A percentile compares a stretch with the other conserved stretches of the same genome.
phyloP scores from a whole-genome alignment of 1,140 invertebrate genomes.

The Drosophila bocqueti region DNA sequence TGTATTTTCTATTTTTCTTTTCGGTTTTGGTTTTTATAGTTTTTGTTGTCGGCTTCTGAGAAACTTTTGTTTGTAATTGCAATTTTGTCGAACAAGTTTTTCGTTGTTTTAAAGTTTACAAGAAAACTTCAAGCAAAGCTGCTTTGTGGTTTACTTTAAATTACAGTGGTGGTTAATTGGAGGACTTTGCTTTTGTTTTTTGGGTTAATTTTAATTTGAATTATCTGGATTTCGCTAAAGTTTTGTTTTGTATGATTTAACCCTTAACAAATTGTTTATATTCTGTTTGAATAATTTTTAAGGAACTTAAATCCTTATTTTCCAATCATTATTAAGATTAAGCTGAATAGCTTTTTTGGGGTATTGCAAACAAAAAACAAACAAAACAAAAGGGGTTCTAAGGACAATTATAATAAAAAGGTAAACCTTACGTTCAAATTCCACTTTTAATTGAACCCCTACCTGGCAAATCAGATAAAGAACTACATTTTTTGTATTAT shows the following conservation, averaged over 20 bases:
- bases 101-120: slow-evolving; percentile 43
- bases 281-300: not conserved
- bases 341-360: too few species aligned
- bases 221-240: not conserved
- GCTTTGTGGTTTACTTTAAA: slow-evolving; percentile 37
- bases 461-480: slow-evolving; percentile 4
- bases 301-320: not conserved
- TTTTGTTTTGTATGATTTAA: not conserved
- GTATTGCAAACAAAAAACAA: not conserved
- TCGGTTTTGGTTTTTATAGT: not conserved
- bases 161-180: slow-evolving; percentile 23
- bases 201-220: slow-evolving; percentile 8
- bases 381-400: not conserved
- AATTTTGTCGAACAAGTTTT: slow-evolving; percentile 75
- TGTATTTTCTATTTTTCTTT: slow-evolving; percentile 7
- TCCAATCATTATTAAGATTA: not conserved
- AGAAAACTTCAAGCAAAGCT: slow-evolving; percentile 37
- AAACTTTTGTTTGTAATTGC: slow-evolving; percentile 69
- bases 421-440: not conserved
- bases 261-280: not conserved
- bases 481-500: not conserved
- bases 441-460: not conserved
- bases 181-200: slow-evolving; percentile 8
- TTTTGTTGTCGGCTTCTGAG: slow-evolving; percentile 50
- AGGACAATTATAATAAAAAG: not conserved